Percentiles rank a stretch among this genome's conserved stretches.
phyloP scores from a whole-genome alignment of 2,113 vertebrate species.

The Colinus virginianus region DNA sequence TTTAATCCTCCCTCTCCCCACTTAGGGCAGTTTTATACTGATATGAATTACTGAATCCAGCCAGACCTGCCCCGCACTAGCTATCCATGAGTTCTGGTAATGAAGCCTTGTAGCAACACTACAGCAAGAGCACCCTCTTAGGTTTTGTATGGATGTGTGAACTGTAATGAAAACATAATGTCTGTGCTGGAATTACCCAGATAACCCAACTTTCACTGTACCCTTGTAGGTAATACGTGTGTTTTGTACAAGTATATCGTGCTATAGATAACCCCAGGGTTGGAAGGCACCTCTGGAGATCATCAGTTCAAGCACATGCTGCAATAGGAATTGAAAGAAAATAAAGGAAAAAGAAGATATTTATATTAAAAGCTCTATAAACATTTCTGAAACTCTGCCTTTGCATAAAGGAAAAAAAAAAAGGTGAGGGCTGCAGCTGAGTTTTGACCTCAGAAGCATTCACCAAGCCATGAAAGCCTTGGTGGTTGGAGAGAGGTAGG shows the following conservation, averaged over 20 bases:
- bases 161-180: background rate
- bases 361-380: background rate
- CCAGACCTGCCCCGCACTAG: background rate
- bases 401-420: background rate
- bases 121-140: background rate
- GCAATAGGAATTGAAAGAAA: no score
- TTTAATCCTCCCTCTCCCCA: background rate
- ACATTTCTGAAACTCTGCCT: background rate
- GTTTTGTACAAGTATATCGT: background rate
- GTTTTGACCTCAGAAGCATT: background rate
- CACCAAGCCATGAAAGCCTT: background rate
- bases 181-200: background rate
- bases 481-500: background rate
- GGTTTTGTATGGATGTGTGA: background rate
- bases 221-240: accelerated
- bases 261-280: background rate
- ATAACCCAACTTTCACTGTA: background rate
- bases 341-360: no score
- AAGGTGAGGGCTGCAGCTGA: background rate
- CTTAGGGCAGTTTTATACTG: background rate
- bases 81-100: accelerated
- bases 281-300: no score
- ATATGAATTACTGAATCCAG: background rate
- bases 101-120: background rate
- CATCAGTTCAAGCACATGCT: no score